Base-by-base conservation (phyloP, 2,797 vertebrate species). In the Scomberomorus guttatus region DNA sequence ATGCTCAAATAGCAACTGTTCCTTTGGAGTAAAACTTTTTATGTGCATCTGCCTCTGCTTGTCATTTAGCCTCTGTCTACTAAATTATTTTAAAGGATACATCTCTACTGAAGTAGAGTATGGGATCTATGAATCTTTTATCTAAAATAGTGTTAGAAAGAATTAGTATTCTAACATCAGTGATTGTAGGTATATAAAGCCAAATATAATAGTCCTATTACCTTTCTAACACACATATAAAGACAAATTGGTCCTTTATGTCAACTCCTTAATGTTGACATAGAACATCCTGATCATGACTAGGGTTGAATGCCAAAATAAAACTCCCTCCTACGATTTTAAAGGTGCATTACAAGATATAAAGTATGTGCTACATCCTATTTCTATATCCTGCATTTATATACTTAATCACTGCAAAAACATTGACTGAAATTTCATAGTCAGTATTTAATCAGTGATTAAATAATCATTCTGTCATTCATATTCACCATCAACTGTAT, bases 1-100 rank as follows among this genome's bases (percentile, higher is more conserved):
- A 54, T 57, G 67, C 39, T 42, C 71, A 78, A 77, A 75, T 72
- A 48, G 25, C n/a, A 24, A 18, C 32, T 12, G 25, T 58, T 69
- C 39, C 14, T 6, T 34, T 37, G 14, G 1, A 55, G 1, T 52
- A 44, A 69, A 39, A 37, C 34, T 24, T 42, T 52, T 61, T 63
- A 42, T 34, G 4, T 58, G 24, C 13, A 20, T 62, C 18, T 48
- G 56, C 22, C 18, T 48, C 9, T 5, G 15, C n/a, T 55, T 12
- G 10, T 39, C 9, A 5, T 14, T 12, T 48, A 37, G 62, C 54
- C 24, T 52, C 27, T 17, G 5, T 22, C 27, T 9, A 9, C 11
- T 32, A 4, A 39, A 56, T 18, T 17, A 13, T 48, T 34, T 62
- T 55, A 44, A 72, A 64, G 46, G 63, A 55, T 4, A n/a, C 14